Percentiles rank a stretch among this genome's conserved stretches.
These are phyloP conservation scores for Loris lydekkerianus DNA, from an alignment of 2,797 vertebrate genomes.

Conservation along the genomic window DNA sequence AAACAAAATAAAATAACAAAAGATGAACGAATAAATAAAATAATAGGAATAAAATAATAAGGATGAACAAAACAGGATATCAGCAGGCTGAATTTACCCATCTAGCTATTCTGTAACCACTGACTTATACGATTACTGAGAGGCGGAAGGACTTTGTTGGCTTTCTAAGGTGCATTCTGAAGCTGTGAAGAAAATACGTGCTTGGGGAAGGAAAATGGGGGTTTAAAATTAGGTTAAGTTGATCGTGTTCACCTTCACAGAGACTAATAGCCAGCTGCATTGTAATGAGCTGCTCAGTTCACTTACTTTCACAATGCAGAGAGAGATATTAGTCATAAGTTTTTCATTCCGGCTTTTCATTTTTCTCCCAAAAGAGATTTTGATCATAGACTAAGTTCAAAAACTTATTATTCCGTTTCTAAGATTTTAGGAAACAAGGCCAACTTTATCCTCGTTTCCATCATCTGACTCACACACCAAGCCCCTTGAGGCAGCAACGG, in stretches of 20 bases:
- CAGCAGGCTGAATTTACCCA: background rate
- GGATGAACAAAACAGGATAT: background rate
- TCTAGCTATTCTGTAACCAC: background rate
- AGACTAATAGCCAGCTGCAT: background rate
- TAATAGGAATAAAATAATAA: background rate
- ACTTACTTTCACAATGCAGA: background rate
- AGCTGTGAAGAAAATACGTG: background rate
- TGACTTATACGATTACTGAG: background rate
- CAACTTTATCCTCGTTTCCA: conserved; percentile 8
- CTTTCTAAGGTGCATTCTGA: conserved; percentile 6
- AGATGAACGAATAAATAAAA: background rate
- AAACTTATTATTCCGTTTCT: conserved; percentile 21
- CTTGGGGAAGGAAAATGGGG: conserved; percentile 32
- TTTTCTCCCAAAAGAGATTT: conserved; percentile 36
- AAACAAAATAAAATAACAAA: background rate
- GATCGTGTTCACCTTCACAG: conserved; percentile 40
- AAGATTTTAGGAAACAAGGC: conserved; percentile 62
- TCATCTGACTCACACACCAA: conserved; percentile 78
- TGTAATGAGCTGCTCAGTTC: background rate
- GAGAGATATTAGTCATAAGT: background rate
- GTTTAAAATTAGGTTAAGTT: conserved; percentile 54
- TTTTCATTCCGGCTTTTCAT: background rate
- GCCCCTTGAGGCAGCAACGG: conserved; percentile 31
- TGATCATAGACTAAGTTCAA: conserved; percentile 47
- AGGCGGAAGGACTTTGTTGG: background rate